Conservation (phyloP, 1,140 invertebrate species). For the Drosophila ogumai region DNA sequence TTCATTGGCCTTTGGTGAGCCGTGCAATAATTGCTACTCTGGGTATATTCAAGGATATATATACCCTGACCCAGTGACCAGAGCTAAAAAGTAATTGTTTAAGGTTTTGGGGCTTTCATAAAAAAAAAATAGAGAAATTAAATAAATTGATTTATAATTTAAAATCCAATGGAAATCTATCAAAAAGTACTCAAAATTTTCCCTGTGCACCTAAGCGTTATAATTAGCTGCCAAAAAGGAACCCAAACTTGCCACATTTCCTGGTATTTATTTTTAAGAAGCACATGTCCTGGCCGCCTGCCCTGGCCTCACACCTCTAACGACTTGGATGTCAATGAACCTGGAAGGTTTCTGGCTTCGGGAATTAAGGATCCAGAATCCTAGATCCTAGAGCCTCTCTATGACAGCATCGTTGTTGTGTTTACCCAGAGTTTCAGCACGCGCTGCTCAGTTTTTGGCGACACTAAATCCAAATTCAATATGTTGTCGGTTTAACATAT, state of each 20-base stretch:
- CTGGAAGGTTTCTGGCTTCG: slow-evolving; percentile 11
- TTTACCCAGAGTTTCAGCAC: slow-evolving; percentile 44
- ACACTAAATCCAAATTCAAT: slow-evolving; percentile 79
- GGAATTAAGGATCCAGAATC: neutral
- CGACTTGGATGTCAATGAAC: slow-evolving; percentile 61
- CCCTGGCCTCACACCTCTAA: neutral
- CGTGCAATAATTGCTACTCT: slow-evolving; percentile 33
- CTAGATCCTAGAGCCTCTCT: slow-evolving; percentile 26
- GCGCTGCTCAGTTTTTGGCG: slow-evolving; percentile 38
- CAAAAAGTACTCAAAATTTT: neutral
- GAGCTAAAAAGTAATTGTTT: neutral
- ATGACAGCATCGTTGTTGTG: slow-evolving; percentile 39
- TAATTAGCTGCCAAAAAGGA: slow-evolving; percentile 5
- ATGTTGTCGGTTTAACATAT: slow-evolving; percentile 79
- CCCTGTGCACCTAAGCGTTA: neutral
- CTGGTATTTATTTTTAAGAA: slow-evolving; percentile 17
- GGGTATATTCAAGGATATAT: slow-evolving; percentile 11
- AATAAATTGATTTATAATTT: neutral
- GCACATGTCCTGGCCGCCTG: slow-evolving; percentile 4
- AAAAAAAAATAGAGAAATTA: neutral
- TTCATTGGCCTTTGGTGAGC: slow-evolving; percentile 53
- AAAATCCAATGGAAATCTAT: neutral
- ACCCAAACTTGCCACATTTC: neutral
- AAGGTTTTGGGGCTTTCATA: neutral
- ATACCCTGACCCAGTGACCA: no score